These are phyloP conservation scores for Scortum barcoo DNA, from an alignment of 2,113 vertebrate genomes.

Conservation along the genomic window DNA sequence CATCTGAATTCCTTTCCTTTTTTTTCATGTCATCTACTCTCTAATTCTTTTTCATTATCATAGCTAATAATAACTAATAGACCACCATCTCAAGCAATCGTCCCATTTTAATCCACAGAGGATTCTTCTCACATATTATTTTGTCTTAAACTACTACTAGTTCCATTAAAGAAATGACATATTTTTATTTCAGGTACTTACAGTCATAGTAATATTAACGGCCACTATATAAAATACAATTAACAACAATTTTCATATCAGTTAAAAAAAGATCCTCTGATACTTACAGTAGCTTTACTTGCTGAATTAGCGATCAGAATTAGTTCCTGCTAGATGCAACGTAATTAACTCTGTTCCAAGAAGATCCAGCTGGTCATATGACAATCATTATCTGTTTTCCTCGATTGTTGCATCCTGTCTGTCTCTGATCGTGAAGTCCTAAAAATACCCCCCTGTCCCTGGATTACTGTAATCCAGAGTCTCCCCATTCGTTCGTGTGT, in stretches of 20 bases:
- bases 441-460: constrained; percentile 66
- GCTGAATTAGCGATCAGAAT: not conserved
- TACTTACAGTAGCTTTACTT: not conserved
- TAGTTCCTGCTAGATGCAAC: not conserved
- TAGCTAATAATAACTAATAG: not conserved
- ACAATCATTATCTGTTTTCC: constrained; percentile 64
- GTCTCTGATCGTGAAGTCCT: constrained; percentile 60
- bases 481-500: constrained; percentile 12
- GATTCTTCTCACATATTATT: not conserved
- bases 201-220: no score
- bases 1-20: not conserved
- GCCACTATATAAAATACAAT: not conserved
- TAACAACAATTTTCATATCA: not conserved
- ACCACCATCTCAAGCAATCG: no score
- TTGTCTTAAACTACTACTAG: not conserved
- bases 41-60: not conserved
- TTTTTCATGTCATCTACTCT: not conserved
- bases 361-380: constrained; percentile 56
- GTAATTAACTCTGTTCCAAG: constrained; percentile 37
- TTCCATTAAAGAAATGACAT: not conserved
- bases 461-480: constrained; percentile 77
- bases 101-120: not conserved
- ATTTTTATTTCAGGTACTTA: not conserved
- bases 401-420: constrained; percentile 58
- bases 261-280: not conserved